Conservation (phyloP, 2,797 vertebrate species). For the Aythya fuligula region DNA sequence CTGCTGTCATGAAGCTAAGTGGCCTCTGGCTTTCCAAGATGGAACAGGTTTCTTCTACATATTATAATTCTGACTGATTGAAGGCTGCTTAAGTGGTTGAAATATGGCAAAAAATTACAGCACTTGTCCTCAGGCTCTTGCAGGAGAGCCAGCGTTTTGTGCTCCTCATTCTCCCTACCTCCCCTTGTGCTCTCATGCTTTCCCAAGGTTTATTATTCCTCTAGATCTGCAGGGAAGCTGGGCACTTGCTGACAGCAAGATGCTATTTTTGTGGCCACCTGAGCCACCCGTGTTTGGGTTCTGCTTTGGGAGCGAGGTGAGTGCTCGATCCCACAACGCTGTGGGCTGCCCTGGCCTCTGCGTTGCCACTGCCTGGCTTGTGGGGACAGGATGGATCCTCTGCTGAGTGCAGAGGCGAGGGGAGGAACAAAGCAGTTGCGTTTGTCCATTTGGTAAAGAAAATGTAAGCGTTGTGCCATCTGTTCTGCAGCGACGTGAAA, state of each 20-base stretch:
- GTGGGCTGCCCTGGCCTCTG: not conserved
- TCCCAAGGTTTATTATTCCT: not conserved
- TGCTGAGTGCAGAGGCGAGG: not conserved
- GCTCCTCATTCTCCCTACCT: not conserved
- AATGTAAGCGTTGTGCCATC: slow-evolving; percentile 23
- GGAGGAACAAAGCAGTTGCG: not conserved
- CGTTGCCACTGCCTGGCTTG: not conserved
- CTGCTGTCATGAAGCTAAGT: not conserved
- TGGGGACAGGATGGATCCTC: not conserved
- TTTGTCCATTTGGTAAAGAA: slow-evolving; percentile 13
- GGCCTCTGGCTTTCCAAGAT: slow-evolving; percentile 62
- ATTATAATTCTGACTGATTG: slow-evolving; percentile 34
- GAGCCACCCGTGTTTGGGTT: accelerated
- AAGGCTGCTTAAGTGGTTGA: slow-evolving; percentile 12
- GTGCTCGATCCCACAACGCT: not conserved
- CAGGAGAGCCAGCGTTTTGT: not conserved
- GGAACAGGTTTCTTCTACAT: slow-evolving; percentile 34
- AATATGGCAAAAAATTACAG: slow-evolving; percentile 49
- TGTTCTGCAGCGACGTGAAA: slow-evolving; percentile 17
- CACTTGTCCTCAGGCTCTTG: slow-evolving; percentile 38
- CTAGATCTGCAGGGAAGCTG: not conserved
- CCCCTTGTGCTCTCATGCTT: not conserved
- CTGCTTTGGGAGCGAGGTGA: accelerated
- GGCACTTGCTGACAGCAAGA: accelerated
- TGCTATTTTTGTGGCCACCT: not conserved